Evolutionary conservation across 2,113 vertebrate species (phyloP), one percentile per base, ranked within the genome.

Genomic region (Rhadina sibilatrix): DNA sequence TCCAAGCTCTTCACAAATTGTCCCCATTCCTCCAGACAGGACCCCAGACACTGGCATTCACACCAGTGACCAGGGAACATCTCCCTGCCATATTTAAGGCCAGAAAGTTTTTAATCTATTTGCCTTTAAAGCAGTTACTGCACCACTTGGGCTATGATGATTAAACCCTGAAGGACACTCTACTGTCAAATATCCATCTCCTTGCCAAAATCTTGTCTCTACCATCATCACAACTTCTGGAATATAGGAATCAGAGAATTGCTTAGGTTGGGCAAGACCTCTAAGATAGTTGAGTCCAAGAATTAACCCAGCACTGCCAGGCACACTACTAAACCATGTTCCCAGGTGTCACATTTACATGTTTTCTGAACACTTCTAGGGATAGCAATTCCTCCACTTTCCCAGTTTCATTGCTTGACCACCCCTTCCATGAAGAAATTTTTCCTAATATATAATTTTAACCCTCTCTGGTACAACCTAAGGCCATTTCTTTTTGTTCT

Each of bases 41-140:
- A 54, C 4, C 14, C 8, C 33, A 40, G 40, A 9, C 22, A 6
- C 7, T 60, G 44, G 14, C 25, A 57, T 46, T 54, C 40, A 31
- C 47, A 57, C 3, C 63, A 69, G 44, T 22, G 2, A 10, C 19
- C 59, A 84, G 54, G 64, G 22, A 90, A 33, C 5, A 5, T 21
- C 37, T 18, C 13, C 23, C 23, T 82, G 52, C 10, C 2, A 0
- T 54, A 28, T 57, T 82, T 60, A 16, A 18, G 37, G 20, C n/a
- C 68, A 5, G 7, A 54, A 59, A 94, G 2, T 8, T 57, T 16
- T 56, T 0, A 0, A 31, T 18, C 37, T 65, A 5, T 22, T 25
- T 38, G 56, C 4, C 35, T 89, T 68, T 76, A 76, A 59, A 85
- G 33, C 44, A 35, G 27, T 50, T 19, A 47, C 30, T 53, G 53